A percentile compares a stretch with the other conserved stretches of the same genome.
Conservation (phyloP, 2,888 invertebrate genomes). For the Salticus scenicus region DNA sequence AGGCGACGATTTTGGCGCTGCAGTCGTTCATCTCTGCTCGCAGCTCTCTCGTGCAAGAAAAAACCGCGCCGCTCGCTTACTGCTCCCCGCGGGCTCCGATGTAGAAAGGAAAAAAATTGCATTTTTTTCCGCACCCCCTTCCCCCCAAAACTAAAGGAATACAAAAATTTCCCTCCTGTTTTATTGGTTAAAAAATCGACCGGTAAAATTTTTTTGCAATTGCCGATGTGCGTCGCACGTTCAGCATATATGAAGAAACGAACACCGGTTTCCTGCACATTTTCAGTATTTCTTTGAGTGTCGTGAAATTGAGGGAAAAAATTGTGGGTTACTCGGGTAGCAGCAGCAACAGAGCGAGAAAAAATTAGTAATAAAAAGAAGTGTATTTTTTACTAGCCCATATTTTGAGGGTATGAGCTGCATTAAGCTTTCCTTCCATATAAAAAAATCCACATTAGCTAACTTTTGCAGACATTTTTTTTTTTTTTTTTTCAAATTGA, state of each 20-base stretch:
- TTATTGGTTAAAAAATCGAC: conserved; percentile 27
- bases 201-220: conserved; percentile 7
- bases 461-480: too few species aligned
- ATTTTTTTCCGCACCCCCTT: conserved; percentile 38
- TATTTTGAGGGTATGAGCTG: too few species aligned
- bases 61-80: conserved; percentile 9
- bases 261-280: conserved; percentile 20
- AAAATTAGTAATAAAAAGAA: neutral
- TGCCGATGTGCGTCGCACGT: conserved; percentile 12
- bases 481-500: too few species aligned
- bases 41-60: conserved; percentile 22
- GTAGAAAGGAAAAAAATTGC: conserved; percentile 3
- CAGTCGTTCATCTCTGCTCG: conserved; percentile 23
- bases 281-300: neutral
- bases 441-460: too few species aligned
- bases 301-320: neutral
- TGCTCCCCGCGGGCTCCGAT: conserved; percentile 45
- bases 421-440: too few species aligned
- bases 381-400: neutral
- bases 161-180: neutral
- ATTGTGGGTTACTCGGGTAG: conserved; percentile 8
- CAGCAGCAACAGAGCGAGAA: neutral
- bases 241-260: neutral
- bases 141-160: conserved; percentile 26
- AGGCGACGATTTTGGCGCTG: conserved; percentile 58